Base-by-base conservation (phyloP, 2,113 vertebrate species). In the Danionella cerebrum region DNA sequence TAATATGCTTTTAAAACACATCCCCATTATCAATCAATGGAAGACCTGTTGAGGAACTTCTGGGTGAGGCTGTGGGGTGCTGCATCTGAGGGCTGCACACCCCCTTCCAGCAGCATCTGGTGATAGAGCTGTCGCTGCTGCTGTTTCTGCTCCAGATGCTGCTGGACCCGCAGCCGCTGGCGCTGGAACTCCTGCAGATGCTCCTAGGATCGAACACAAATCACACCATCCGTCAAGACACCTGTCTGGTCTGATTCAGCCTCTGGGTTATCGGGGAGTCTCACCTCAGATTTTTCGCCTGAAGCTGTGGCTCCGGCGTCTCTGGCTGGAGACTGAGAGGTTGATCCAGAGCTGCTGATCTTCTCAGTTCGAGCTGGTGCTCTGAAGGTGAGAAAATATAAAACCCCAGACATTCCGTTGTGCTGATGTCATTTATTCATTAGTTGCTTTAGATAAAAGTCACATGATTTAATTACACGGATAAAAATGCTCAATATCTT, bases 61-160 rank as follows among this genome's bases (percentile, higher is more conserved):
- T 98, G 94, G 0, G 96, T 99, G 67, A 99, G 96, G 78, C 92
- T 96, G 77, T 95, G 91, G 10, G 91, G 92, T 60, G 86, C 87
- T 14, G 87, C 84, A 57, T 85, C 88, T 24, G 89, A 86, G 54
- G 80, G 71, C 42, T 88, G 91, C 33, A 99, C 96, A 1, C 96
- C 96, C 73, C 96, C 96, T 81, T 99, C 96, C 24, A 96, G 81
- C 65, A 99, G 78, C 96, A 99, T 99, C 73, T 98, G 96, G 80
- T 97, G 94, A 74, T 99, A 99, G 27, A 98, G 83, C 71, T 98
- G 93, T 13, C 89, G 84, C 42, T 99, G 96, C 35, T 98, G 94
- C 75, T 98, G 93, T 10, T 98, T 98, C 85, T 97, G 95, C 53
- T 98, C 95, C n/a, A 98, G 82, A 77, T 98, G 96, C 77, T 98